Evolutionary conservation across 2,888 invertebrate species (phyloP).

Genomic region (Leucozona laternaria): DNA sequence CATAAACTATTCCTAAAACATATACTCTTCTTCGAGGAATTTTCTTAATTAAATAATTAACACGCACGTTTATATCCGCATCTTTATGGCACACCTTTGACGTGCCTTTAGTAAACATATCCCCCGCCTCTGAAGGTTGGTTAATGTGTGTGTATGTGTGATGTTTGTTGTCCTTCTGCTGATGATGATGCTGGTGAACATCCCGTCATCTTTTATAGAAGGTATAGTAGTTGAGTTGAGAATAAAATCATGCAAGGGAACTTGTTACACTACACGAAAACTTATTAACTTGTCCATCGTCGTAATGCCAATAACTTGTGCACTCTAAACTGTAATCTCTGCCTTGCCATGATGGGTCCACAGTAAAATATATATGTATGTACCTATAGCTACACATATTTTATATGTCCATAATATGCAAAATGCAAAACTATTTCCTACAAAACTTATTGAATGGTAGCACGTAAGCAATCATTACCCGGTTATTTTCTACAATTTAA

Average conservation of each 20-base stretch:
- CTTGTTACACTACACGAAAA: conserved; percentile 66
- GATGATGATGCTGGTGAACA: background rate
- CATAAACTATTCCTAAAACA: conserved; percentile 48
- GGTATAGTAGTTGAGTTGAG: background rate
- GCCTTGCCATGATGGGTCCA: conserved; percentile 4
- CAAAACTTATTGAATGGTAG: conserved; percentile 70
- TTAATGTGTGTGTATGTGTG: background rate
- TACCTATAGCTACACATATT: background rate
- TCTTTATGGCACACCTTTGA: conserved; percentile 69
- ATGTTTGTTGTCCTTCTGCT: conserved; percentile 1
- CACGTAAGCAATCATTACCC: conserved; percentile 71
- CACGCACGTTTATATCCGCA: conserved; percentile 73
- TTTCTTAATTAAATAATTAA: conserved; percentile 75
- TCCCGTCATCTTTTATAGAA: conserved; percentile 42
- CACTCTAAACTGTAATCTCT: conserved; percentile 66
- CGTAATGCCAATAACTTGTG: conserved; percentile 68
- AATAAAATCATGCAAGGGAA: conserved; percentile 52
- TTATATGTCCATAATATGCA: background rate
- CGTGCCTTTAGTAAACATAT: conserved; percentile 50
- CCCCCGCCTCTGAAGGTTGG: conserved; percentile 2
- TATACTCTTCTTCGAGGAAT: conserved; percentile 27
- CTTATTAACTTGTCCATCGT: conserved; percentile 70
- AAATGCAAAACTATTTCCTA: conserved; percentile 32
- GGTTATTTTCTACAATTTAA: conserved; percentile 73
- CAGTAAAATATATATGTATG: background rate